Conservation (phyloP, 2,888 invertebrate genomes). For the Stenodema calcarata region DNA sequence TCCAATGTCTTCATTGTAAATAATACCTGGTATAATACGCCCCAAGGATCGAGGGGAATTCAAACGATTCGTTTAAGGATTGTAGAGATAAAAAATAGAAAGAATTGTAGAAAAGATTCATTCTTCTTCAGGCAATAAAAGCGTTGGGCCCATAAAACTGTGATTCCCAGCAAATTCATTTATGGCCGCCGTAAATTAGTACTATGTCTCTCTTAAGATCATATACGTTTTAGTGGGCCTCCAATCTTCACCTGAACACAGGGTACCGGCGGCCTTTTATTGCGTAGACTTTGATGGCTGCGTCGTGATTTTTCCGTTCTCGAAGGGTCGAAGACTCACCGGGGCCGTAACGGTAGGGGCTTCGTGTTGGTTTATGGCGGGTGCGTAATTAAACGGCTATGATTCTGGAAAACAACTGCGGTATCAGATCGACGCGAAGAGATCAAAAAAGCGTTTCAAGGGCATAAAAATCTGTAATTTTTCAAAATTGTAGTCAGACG, state of each 20-base stretch:
- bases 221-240: conserved; percentile 13
- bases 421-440: not conserved
- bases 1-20: no score
- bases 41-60: no score
- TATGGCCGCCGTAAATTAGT: conserved; percentile 33
- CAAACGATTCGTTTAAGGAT: not conserved
- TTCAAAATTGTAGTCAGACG: not conserved
- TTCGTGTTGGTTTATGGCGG: not conserved
- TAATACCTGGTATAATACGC: no score
- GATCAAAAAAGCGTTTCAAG: not conserved
- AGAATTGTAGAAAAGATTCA: conserved; percentile 4
- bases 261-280: conserved; percentile 25
- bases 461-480: not conserved
- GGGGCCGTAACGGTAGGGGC: not conserved
- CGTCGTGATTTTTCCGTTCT: not conserved
- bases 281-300: not conserved
- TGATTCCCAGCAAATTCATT: conserved; percentile 42
- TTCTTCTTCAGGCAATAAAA: conserved; percentile 24
- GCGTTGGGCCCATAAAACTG: conserved; percentile 18
- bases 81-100: not conserved
- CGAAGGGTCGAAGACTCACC: not conserved
- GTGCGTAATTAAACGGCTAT: not conserved
- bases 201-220: conserved; percentile 36
- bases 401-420: not conserved
- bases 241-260: conserved; percentile 10